A percentile compares a stretch with the other conserved stretches of the same genome.
Conservation (phyloP, 1,140 invertebrate genomes). For the Drosophila prosaltans region DNA sequence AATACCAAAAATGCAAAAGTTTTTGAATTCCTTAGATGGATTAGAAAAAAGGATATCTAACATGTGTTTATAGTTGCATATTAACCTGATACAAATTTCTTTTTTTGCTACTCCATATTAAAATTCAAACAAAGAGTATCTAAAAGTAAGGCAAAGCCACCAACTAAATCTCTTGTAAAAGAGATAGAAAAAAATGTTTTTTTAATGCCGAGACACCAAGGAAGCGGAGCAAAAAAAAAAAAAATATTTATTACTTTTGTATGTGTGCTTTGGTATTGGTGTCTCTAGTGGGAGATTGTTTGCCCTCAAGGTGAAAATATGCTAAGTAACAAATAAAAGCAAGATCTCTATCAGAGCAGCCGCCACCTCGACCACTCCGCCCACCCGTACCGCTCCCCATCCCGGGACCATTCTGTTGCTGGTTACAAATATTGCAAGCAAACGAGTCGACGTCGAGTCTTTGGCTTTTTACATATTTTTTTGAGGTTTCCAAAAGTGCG, state of each 20-base stretch:
- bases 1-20: too few relatives aligned
- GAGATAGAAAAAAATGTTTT: slow-evolving; percentile 33
- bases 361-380: not conserved
- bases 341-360: slow-evolving; percentile 69
- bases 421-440: slow-evolving; percentile 58
- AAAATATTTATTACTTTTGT: slow-evolving; percentile 75
- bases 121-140: not conserved
- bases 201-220: slow-evolving; percentile 57
- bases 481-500: slow-evolving; percentile 66
- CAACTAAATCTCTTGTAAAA: slow-evolving; percentile 34
- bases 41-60: too few relatives aligned
- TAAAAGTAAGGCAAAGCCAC: slow-evolving; percentile 4
- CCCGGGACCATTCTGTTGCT: not conserved
- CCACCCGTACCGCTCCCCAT: not conserved
- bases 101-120: not conserved
- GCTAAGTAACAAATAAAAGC: slow-evolving; percentile 80
- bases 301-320: slow-evolving; percentile 79
- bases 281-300: slow-evolving; percentile 73
- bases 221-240: slow-evolving; percentile 40
- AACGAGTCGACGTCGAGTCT: slow-evolving; percentile 60
- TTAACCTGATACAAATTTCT: not conserved
- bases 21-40: too few relatives aligned
- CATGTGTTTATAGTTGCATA: too few relatives aligned
- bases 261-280: slow-evolving; percentile 27
- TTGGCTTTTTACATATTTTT: slow-evolving; percentile 74